Base-by-base conservation (phyloP, 1,140 invertebrate species). In the Drosophila dunni region DNA sequence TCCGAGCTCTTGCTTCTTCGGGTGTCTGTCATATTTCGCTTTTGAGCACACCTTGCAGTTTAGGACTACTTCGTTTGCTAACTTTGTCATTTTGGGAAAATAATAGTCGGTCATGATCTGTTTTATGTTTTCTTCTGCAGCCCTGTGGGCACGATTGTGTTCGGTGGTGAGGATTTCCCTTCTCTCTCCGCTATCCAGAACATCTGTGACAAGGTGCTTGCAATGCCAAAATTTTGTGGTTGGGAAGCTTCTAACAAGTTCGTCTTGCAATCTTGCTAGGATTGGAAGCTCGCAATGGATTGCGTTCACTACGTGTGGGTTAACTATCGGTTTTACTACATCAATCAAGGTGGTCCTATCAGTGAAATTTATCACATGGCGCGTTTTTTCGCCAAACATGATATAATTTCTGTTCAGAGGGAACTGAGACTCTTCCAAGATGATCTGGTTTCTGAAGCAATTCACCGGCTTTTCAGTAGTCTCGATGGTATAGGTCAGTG, bases 401-500 rank as follows among this genome's bases (percentile, higher is more conserved):
- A 66, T 40, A 11, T 42, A 44, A 17, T 7, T 48, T 4, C 33
- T 13, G 9, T 48, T 48, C 1, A 56, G n/a, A n/a, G n/a, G 24
- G 13, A 44, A 33, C 33, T 40, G 9, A 6, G 11, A 13, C 7
- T 67, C 44, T 13, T 74, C 11, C n/a, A 58, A 0, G n/a, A 67
- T 20, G 20, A 67, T 67, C 20, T 67, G 64, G 9, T 65, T 65
- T 13, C 62, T 65, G 8, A 65, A 65, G 48, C 62, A 65, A 9
- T 65, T 65, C 3, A 57, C 11, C 9, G 64, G 54, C 8, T 67
- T 54, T n/a, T 60, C 57, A 8, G 42, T 60, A n/a, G 57, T 36
- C 24, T 61, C 42, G 13, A 61, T 36, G 7, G 57, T 61, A 15
- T 17, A 46, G 33, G 57, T 60, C 20, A 44, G n/a, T n/a, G 57